Evolutionary conservation across 2,113 vertebrate species (phyloP).

Genomic region (Rhipidura dahli): DNA sequence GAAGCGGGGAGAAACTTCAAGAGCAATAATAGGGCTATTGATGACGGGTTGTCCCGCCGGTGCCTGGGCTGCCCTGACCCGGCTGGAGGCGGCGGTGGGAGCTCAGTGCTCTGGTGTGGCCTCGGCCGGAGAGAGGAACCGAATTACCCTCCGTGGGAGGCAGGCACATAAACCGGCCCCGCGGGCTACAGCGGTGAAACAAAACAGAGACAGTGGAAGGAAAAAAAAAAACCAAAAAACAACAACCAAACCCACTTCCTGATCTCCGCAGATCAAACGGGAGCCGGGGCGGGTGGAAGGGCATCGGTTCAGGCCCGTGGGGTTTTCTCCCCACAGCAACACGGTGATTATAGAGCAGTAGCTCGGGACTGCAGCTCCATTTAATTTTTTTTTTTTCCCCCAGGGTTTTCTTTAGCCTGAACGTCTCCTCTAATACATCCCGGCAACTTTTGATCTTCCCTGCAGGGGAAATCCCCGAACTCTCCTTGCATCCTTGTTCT

Average conservation of each 20-base stretch:
- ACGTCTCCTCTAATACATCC: neutral
- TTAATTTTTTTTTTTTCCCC: neutral
- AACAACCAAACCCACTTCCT: constrained; percentile 6
- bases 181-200: neutral
- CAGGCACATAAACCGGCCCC: neutral
- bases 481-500: neutral
- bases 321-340: constrained; percentile 19
- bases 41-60: neutral
- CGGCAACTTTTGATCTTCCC: constrained; percentile 54
- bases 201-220: neutral
- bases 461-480: constrained; percentile 44
- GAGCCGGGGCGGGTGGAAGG: neutral
- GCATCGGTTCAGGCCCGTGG: constrained; percentile 4
- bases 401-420: constrained; percentile 12
- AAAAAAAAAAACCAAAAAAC: no score
- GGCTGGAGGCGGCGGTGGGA: neutral
- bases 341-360: neutral
- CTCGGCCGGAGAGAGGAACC: neutral
- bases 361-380: neutral
- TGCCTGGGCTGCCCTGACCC: constrained; percentile 3
- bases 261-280: neutral
- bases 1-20: neutral
- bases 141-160: constrained; percentile 30
- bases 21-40: constrained; percentile 32
- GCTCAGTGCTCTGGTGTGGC: neutral